Percentiles rank a stretch among this genome's conserved stretches.
Conservation (phyloP, 2,888 invertebrate species). For the Cynaeus angustus region DNA sequence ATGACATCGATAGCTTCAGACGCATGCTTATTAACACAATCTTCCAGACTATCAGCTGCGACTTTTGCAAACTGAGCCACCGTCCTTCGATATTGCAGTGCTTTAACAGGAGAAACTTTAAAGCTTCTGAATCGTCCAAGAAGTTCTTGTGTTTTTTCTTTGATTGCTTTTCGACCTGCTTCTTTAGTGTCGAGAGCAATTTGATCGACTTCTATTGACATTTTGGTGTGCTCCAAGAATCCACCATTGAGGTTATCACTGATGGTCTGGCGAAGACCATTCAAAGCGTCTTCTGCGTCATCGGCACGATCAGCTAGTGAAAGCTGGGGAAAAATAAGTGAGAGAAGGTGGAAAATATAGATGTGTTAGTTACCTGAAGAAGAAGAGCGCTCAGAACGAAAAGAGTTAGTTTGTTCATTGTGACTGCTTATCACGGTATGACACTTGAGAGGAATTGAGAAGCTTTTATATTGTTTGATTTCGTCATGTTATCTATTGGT, state of each 20-base stretch:
- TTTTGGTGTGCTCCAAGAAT: conserved; percentile 28
- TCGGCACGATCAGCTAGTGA: conserved; percentile 10
- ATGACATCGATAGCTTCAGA: conserved; percentile 10
- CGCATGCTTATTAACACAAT: conserved; percentile 19
- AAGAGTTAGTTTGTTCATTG: neutral
- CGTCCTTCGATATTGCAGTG: neutral
- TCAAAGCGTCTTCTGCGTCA: conserved; percentile 25
- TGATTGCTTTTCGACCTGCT: neutral
- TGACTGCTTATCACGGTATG: neutral
- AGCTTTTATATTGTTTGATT: no score
- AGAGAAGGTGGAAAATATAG: neutral
- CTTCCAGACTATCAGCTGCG: neutral
- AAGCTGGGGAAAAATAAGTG: neutral
- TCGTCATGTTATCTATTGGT: no score
- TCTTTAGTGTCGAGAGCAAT: conserved; percentile 20
- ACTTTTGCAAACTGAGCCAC: neutral
- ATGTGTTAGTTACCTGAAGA: neutral
- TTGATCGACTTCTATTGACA: conserved; percentile 20
- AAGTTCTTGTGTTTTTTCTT: neutral
- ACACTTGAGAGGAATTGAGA: neutral
- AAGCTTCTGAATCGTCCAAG: neutral
- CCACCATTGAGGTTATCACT: conserved; percentile 25
- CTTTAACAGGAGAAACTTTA: neutral
- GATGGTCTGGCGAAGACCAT: conserved; percentile 4
- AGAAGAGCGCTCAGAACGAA: neutral